Base-by-base conservation (phyloP, 2,113 vertebrate species). In the Psilopsiagon aymara region DNA sequence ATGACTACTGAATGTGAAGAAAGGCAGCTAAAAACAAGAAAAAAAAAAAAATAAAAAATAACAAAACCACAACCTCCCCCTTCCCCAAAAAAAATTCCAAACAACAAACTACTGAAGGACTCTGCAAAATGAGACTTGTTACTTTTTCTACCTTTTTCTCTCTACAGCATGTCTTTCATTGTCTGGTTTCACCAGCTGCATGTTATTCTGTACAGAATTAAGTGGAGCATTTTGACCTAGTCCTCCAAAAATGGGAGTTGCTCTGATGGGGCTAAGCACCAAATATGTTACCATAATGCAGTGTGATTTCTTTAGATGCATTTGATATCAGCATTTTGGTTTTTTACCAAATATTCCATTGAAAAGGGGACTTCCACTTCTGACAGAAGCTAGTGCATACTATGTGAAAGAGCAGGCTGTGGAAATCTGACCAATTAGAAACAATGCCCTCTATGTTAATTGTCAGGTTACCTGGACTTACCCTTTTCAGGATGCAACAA, bases 311-410 rank as follows among this genome's bases (percentile, higher is more conserved):
- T 82, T 88, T 64, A 83, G 68, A 23, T 27, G 47, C 31, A 71
- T 21, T 90, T n/a, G 8, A 46, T 62, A 75, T 37, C 39, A 88
- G 57, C 67, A 19, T 57, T 63, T 71, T 79, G 43, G 5, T n/a
- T 60, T 77, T 86, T 90, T 55, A 73, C 77, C 9, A 1, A 89
- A 78, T 71, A 75, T 86, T 82, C 44, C 24, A 53, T 78, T 2
- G 2, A 41, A 92, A 94, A 66, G 80, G 83, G 86, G 57, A 84
- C 24, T 95, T 95, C 77, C 66, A 43, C 70, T 89, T 86, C 76
- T 23, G 3, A 62, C 62, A 82, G 70, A 69, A 94, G 39, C n/a
- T 3, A 10, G 11, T 47, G 13, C 13, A 1, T 60, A 60, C 44
- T 28, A 8, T 33, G 28, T 69, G 70, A 69, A 76, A 90, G 41